Conservation (phyloP, 2,888 invertebrate genomes). For the Nymphalis urticae region DNA sequence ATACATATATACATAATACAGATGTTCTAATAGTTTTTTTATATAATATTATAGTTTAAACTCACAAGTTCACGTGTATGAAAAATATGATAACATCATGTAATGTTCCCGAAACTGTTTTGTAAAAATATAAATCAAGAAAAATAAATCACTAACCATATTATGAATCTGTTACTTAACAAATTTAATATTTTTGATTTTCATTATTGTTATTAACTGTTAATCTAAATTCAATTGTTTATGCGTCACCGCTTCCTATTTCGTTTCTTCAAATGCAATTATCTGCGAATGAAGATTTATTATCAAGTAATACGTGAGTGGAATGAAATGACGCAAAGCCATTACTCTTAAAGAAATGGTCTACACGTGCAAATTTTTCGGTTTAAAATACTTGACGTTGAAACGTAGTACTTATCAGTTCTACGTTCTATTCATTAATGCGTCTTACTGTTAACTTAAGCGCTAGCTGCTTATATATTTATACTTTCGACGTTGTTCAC, state of each 20-base stretch:
- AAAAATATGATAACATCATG: neutral
- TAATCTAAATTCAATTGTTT: slow-evolving; percentile 10
- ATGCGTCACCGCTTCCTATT: slow-evolving; percentile 7
- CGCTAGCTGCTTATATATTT: neutral
- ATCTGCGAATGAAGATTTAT: slow-evolving; percentile 13
- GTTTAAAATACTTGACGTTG: slow-evolving; percentile 6
- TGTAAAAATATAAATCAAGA: too few relatives aligned
- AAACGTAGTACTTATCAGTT: slow-evolving; percentile 14
- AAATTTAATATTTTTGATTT: neutral
- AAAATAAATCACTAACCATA: too few relatives aligned
- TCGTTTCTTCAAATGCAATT: slow-evolving; percentile 12
- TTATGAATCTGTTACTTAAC: too few relatives aligned
- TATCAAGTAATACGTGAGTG: slow-evolving; percentile 13
- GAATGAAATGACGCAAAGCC: slow-evolving; percentile 12
- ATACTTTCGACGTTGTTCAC: neutral
- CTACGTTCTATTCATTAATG: slow-evolving; percentile 13
- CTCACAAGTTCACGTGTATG: neutral
- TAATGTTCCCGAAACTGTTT: too few relatives aligned
- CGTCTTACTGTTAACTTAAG: neutral
- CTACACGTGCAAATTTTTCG: slow-evolving; percentile 31
- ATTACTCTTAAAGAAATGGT: slow-evolving; percentile 22
- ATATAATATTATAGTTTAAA: neutral
- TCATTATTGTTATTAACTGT: neutral
- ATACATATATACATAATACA: neutral
- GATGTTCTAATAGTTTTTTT: neutral